Evolutionary conservation across 2,888 invertebrate genomes (phyloP), one percentile per base, ranked within the genome.

Genomic region (Parnassius apollo): DNA sequence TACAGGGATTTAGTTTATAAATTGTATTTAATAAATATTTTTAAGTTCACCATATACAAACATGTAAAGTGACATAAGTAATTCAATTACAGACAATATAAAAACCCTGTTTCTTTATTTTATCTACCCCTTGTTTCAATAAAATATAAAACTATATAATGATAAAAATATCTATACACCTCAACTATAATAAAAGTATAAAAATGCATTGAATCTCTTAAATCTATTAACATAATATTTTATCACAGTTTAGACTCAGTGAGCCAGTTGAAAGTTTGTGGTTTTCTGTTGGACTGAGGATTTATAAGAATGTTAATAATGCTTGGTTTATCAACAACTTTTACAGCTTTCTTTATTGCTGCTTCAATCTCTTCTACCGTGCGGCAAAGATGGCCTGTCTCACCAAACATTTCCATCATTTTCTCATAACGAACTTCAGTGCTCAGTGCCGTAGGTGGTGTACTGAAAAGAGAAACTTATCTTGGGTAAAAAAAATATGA

Each of bases 241-340:
- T 61, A 75, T 93, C 93, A 97, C 73, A 97, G 91, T 85, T 98
- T 98, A 8, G 98, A 97, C 86, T 97, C 96, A 0, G 98, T 98
- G 7, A 98, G 92, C 98, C 98, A 98, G 79, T 93, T 95, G 83
- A 97, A 98, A 18, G 95, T 94, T 89, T 99, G 99, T 49, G 96
- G 94, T 85, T 98, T 98, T 68, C 98, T 94, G 80, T 96, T 97
- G 12, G 98, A 96, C 67, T 95, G 93, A 3, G 98, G 97, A 81
- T 94, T 95, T 61, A 99, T 99, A 75, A 97, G 94, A 35, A 98
- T 95, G 81, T 99, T 99, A 71, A 99, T 96, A 70, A 99, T 94
- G 66, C 95, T 95, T 0, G 98, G 98, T 65, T 94, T 93, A 83
- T 96, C 95, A 1, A 89, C 94, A 45, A 95, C 93, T 67, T 93